Conservation (phyloP, 2,888 invertebrate genomes). For the Eustalomyia histrio region DNA sequence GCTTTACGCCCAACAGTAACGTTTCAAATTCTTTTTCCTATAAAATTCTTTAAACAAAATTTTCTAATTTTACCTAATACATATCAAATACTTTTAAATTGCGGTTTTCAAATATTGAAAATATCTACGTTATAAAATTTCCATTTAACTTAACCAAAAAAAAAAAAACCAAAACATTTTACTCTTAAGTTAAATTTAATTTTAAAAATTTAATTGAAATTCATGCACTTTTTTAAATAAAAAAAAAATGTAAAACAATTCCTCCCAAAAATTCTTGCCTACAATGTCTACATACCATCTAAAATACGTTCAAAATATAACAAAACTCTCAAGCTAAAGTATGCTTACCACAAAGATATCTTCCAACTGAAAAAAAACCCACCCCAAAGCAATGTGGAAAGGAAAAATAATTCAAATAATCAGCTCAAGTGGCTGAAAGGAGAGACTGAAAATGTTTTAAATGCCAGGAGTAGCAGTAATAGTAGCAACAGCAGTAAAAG, state of each 20-base stretch:
- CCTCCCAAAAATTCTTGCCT: slow-evolving; percentile 59
- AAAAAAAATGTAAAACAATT: slow-evolving; percentile 45
- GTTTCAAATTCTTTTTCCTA: too few species aligned
- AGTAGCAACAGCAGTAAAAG: slow-evolving; percentile 23
- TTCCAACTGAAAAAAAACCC: slow-evolving; percentile 35
- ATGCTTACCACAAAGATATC: slow-evolving; percentile 64
- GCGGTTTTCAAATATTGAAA: too few species aligned
- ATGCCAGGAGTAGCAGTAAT: slow-evolving; percentile 58
- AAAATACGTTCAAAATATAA: slow-evolving; percentile 19
- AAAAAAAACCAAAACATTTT: neutral
- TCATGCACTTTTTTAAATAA: slow-evolving; percentile 51
- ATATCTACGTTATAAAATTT: neutral
- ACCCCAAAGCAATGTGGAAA: slow-evolving; percentile 63
- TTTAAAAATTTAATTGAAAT: slow-evolving; percentile 60
- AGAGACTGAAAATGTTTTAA: slow-evolving; percentile 65
- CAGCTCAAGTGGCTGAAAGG: slow-evolving; percentile 66
- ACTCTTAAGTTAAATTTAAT: slow-evolving; percentile 41
- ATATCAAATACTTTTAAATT: too few species aligned
- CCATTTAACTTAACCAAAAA: neutral
- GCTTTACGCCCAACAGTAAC: too few species aligned
- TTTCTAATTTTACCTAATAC: too few species aligned
- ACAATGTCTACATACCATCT: slow-evolving; percentile 60
- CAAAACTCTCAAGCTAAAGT: slow-evolving; percentile 61
- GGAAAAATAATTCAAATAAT: slow-evolving; percentile 66
- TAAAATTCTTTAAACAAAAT: too few species aligned